Conservation (phyloP, 2,888 invertebrate genomes). For the Shargacucullia verbasci region DNA sequence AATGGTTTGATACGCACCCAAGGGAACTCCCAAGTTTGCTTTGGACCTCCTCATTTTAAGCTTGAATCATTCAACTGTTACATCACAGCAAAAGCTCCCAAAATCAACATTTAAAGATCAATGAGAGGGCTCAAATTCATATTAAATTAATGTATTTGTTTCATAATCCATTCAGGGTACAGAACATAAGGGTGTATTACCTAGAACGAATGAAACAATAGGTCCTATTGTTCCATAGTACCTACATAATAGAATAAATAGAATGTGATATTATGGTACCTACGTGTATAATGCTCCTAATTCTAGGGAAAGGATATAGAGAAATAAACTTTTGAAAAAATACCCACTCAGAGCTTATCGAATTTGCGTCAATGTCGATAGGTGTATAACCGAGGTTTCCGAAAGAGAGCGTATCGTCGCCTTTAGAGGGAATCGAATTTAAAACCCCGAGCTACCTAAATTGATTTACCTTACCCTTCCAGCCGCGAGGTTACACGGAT, state of each 20-base stretch:
- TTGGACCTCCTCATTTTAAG: constrained; percentile 23
- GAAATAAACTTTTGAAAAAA: constrained; percentile 49
- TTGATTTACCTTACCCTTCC: constrained; percentile 83
- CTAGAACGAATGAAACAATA: too few relatives aligned
- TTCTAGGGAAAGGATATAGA: not conserved
- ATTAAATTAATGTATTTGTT: not conserved
- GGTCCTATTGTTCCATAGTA: too few relatives aligned
- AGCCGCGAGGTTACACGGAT: constrained; percentile 68
- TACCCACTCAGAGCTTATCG: constrained; percentile 71
- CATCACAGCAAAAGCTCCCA: constrained; percentile 16
- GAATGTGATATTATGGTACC: too few relatives aligned
- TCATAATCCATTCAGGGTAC: too few relatives aligned
- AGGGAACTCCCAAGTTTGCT: constrained; percentile 38
- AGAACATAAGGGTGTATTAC: too few relatives aligned
- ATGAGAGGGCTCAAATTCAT: constrained; percentile 6
- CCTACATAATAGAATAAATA: too few relatives aligned
- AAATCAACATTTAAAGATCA: constrained; percentile 15
- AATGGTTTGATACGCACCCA: constrained; percentile 46
- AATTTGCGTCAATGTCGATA: constrained; percentile 76
- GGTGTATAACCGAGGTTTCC: constrained; percentile 75
- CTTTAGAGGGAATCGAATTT: constrained; percentile 84
- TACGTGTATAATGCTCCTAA: not conserved
- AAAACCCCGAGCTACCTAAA: constrained; percentile 80
- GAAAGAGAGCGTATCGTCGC: constrained; percentile 74
- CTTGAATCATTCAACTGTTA: constrained; percentile 27